Base-by-base conservation (phyloP, 2,113 vertebrate species). In the Hemibagrus wyckioides region DNA sequence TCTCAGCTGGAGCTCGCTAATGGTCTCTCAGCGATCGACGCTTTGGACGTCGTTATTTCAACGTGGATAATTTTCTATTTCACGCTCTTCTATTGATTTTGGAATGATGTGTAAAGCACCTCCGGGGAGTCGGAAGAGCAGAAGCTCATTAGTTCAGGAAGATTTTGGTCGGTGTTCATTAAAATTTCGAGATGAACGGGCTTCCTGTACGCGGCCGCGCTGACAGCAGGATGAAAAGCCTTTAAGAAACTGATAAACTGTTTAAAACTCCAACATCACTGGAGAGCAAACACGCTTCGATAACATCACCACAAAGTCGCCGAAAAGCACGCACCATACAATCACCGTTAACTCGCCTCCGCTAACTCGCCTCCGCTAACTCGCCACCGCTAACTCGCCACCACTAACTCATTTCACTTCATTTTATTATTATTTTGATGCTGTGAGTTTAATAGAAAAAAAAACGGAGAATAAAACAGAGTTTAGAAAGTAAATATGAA, bases 111-210 rank as follows among this genome's bases (percentile, higher is more conserved):
- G 33, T 82, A 86, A 82, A 65, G 77, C 39, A 59, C 85, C 85
- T 82, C 54, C 79, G 28, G 85, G 85, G 79, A 86, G 85, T 41
- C 85, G 33, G 73, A 79, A 48, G 85, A 73, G 79, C 52, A 82
- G 85, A 82, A 80, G 77, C 85, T 81, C 77, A 86, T 86, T 86
- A 86, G 85, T 81, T 80, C 85, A 81, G 77, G 85, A 86, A 86
- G 79, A 80, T 86, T 82, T 82, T 82, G 79, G 79, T 86, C 57
- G 85, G 61, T 86, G 61, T 81, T 86, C 85, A 86, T 86, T 86
- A 86, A 67, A 67, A 54, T 86, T 30, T 81, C n/a, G 85, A 79
- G 75, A 52, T 81, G 33, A 69, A 71, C 85, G 54, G 33, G 17
- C 50, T 71, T 86, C 85, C 73, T 81, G 65, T 71, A 44, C 36